A percentile compares a stretch with the other conserved stretches of the same genome.
Evolutionary conservation across 2,113 vertebrate genomes (phyloP).

Genomic region (Sylvia atricapilla): DNA sequence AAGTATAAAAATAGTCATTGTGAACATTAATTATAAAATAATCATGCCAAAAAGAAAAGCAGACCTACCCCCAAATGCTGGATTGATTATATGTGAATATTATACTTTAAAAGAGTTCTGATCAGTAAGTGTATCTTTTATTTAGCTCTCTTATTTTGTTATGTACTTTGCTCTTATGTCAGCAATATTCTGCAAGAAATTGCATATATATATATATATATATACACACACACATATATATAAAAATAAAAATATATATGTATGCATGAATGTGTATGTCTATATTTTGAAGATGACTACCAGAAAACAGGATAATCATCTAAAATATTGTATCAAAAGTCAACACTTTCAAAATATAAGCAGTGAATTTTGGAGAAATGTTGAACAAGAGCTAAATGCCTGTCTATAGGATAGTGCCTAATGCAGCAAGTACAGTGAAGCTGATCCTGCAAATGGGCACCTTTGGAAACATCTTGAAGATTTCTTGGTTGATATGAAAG

Average conservation of each 20-base stretch:
- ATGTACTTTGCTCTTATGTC: not conserved
- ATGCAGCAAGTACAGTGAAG: not conserved
- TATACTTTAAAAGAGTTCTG: not conserved
- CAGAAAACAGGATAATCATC: not conserved
- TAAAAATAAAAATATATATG: not conserved
- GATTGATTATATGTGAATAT: not conserved
- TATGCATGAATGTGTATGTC: not conserved
- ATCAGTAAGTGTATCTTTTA: not conserved
- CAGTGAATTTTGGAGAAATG: not conserved
- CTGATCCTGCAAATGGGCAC: conserved; percentile 44
- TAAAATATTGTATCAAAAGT: not conserved
- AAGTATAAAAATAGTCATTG: not conserved
- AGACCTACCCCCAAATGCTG: not conserved
- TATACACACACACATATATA: no score
- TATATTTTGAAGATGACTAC: not conserved
- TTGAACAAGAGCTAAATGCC: not conserved
- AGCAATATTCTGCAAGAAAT: not conserved
- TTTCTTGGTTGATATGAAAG: conserved; percentile 88
- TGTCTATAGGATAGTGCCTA: not conserved
- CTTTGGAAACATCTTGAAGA: conserved; percentile 97
- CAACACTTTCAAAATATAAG: not conserved
- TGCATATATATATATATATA: no score
- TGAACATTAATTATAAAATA: not conserved
- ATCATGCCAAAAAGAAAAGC: not conserved
- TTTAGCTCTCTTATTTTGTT: not conserved